Conservation (phyloP, 2,797 vertebrate species). For the Sebastes minor region DNA sequence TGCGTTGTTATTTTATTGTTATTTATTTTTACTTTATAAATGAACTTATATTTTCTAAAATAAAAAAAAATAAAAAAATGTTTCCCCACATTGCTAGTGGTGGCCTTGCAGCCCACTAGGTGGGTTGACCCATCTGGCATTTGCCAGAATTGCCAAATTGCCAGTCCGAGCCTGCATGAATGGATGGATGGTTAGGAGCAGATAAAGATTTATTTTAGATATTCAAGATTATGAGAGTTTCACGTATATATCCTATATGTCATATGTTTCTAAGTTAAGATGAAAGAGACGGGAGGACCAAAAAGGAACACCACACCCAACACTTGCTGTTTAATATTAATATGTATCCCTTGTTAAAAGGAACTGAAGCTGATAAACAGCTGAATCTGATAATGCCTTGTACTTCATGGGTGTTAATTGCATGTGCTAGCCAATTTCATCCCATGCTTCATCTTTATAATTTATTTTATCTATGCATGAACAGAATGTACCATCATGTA, state of each 20-base stretch:
- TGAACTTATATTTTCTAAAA: too few species aligned
- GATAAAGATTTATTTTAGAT: background rate
- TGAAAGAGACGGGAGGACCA: background rate
- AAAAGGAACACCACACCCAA: background rate
- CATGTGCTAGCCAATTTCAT: background rate
- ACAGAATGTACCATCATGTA: background rate
- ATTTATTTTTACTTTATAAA: too few species aligned
- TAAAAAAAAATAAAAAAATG: background rate
- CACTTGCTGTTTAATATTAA: background rate
- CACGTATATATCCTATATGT: background rate
- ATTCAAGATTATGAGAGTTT: background rate
- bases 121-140: background rate
- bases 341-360: background rate
- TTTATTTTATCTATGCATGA: slow-evolving; percentile 2
- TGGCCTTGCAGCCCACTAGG: background rate
- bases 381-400: background rate
- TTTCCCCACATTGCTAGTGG: background rate
- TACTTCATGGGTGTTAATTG: background rate
- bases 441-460: background rate
- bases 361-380: background rate
- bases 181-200: background rate
- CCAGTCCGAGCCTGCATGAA: too few species aligned
- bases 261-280: background rate
- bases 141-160: background rate
- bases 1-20: too few species aligned